Conservation (phyloP, 2,797 vertebrate genomes). For the Enteromius mattozi region DNA sequence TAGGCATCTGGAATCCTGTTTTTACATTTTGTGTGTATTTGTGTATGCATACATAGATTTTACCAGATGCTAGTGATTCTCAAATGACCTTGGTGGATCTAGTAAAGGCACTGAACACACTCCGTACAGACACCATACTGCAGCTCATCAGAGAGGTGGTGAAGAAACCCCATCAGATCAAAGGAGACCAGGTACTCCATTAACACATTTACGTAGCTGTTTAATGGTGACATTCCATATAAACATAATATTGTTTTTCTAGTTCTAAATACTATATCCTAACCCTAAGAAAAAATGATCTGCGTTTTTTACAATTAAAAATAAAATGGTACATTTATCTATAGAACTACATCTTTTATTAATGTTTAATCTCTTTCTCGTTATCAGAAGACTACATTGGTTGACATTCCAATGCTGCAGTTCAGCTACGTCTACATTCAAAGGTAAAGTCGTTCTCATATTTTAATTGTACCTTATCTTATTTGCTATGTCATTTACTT, state of each 20-base stretch:
- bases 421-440: constrained; percentile 90
- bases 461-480: not conserved
- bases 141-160: constrained; percentile 94
- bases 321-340: not conserved
- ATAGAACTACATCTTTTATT: not conserved
- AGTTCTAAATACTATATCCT: not conserved
- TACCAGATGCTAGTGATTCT: constrained; percentile 81
- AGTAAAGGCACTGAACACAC: constrained; percentile 84
- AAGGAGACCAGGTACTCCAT: constrained; percentile 87
- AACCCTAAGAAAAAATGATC: not conserved
- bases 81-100: constrained; percentile 89
- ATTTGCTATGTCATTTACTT: not conserved
- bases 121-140: constrained; percentile 85
- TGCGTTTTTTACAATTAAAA: not conserved
- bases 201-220: not conserved
- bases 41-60: constrained; percentile 75
- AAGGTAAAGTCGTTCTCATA: constrained; percentile 77
- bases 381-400: constrained; percentile 80
- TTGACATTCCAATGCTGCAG: constrained; percentile 92
- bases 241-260: not conserved
- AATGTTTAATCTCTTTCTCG: constrained; percentile 56
- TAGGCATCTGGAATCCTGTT: not conserved
- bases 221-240: not conserved
- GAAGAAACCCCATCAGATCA: constrained; percentile 92
- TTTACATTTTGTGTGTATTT: not conserved